A percentile compares a stretch with the other conserved stretches of the same genome.
Conservation (phyloP, 2,113 vertebrate genomes). For the Catharus bicknelli region DNA sequence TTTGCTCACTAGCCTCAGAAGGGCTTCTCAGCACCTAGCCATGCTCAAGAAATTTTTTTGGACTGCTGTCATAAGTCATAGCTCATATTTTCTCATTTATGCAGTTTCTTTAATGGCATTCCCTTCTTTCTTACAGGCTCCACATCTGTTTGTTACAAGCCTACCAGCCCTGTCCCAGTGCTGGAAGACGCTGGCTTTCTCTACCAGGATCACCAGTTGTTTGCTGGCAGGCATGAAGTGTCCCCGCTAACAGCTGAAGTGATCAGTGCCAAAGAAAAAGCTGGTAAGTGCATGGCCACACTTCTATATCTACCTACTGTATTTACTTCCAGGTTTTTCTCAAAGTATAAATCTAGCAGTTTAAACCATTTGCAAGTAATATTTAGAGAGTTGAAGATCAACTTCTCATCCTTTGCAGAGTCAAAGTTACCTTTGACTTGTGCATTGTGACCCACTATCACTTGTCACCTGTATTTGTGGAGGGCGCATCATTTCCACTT, state of each 20-base stretch:
- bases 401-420: neutral
- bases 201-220: conserved; percentile 70
- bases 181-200: conserved; percentile 71
- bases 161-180: conserved; percentile 61
- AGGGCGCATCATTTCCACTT: accelerated
- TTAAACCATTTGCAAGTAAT: neutral
- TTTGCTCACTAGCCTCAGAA: neutral
- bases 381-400: neutral
- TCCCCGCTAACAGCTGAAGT: conserved; percentile 61
- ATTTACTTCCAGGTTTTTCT: neutral
- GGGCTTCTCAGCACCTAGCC: neutral
- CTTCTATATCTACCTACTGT: neutral
- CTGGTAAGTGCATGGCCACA: conserved; percentile 51
- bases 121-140: conserved; percentile 44
- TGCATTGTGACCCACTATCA: neutral
- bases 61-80: neutral
- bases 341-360: neutral
- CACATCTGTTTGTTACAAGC: conserved; percentile 66
- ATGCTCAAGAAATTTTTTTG: neutral
- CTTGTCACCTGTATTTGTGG: neutral
- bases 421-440: neutral
- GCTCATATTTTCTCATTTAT: neutral
- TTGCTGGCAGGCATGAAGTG: conserved; percentile 68
- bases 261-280: conserved; percentile 65
- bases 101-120: neutral